These are phyloP conservation scores for Erpornis zantholeuca DNA, from an alignment of 2,113 vertebrate genomes.

Conservation along the genomic window DNA sequence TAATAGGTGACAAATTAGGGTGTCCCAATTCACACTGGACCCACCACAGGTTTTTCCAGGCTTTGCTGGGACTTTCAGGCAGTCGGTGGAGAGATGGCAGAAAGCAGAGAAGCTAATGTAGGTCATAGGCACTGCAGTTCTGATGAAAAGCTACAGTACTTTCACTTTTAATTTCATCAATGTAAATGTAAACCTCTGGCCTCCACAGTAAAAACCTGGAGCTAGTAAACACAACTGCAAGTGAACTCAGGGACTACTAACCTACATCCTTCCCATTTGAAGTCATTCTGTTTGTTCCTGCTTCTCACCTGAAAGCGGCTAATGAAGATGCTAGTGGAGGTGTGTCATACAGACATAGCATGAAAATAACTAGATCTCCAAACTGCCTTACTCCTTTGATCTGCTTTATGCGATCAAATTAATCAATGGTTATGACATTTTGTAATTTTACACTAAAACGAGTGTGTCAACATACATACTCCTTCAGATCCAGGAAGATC, in stretches of 20 bases:
- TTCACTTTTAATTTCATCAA: constrained; percentile 51
- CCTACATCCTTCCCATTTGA: not conserved
- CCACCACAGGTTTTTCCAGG: not conserved
- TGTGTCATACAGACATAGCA: not conserved
- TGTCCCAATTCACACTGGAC: not conserved
- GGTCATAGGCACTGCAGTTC: not conserved
- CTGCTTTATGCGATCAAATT: not conserved
- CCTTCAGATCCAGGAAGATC: not conserved
- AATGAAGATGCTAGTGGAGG: not conserved
- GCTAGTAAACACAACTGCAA: not conserved
- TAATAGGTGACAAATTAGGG: not conserved
- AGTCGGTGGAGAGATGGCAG: not conserved
- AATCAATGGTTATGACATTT: not conserved
- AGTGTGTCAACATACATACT: accelerated
- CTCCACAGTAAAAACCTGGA: not conserved
- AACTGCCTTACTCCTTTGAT: not conserved
- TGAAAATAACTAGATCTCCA: not conserved
- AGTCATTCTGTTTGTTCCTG: not conserved
- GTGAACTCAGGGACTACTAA: constrained; percentile 31
- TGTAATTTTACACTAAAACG: not conserved
- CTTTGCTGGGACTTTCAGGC: not conserved
- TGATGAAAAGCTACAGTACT: constrained; percentile 11
- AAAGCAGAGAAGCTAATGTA: not conserved
- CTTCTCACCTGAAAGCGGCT: not conserved
- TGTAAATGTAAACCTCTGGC: not conserved